These are phyloP conservation scores for Camponotus pennsylvanicus DNA, from an alignment of 1,140 invertebrate genomes.

Conservation along the genomic window DNA sequence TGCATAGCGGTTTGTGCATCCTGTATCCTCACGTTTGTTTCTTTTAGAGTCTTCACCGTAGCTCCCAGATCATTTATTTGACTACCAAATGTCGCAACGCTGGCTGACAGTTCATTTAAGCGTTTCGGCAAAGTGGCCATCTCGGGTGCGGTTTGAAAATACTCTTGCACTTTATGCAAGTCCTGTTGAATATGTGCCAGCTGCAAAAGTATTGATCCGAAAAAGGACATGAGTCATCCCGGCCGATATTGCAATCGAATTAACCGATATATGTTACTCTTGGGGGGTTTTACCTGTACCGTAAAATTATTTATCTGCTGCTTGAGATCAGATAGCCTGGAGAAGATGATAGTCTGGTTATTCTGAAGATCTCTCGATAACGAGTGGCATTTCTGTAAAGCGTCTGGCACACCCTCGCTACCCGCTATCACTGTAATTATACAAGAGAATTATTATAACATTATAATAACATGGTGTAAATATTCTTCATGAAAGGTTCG, in stretches of 20 bases:
- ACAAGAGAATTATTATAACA: neutral
- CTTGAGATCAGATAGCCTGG: constrained; percentile 85
- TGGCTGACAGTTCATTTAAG: constrained; percentile 86
- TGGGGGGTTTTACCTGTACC: constrained; percentile 81
- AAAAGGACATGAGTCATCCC: neutral
- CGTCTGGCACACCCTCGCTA: constrained; percentile 88
- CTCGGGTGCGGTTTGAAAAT: constrained; percentile 87
- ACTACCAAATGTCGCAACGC: constrained; percentile 88
- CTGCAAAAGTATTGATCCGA: constrained; percentile 76
- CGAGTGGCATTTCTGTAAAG: constrained; percentile 89
- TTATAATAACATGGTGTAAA: neutral
- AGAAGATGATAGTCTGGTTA: constrained; percentile 88
- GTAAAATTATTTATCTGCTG: constrained; percentile 85
- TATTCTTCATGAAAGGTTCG: constrained; percentile 44
- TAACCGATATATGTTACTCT: constrained; percentile 6
- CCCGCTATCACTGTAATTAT: constrained; percentile 88
- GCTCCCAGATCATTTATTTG: constrained; percentile 85
- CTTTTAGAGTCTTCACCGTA: constrained; percentile 81
- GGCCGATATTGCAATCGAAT: neutral
- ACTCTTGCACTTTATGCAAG: constrained; percentile 86
- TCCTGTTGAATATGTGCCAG: constrained; percentile 85
- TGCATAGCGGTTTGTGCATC: constrained; percentile 80
- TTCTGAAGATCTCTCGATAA: constrained; percentile 88
- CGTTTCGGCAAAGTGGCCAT: constrained; percentile 87
- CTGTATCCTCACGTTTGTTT: constrained; percentile 80